Conservation (phyloP, 2,797 vertebrate genomes). For the Chlorospingus semifuscus region DNA sequence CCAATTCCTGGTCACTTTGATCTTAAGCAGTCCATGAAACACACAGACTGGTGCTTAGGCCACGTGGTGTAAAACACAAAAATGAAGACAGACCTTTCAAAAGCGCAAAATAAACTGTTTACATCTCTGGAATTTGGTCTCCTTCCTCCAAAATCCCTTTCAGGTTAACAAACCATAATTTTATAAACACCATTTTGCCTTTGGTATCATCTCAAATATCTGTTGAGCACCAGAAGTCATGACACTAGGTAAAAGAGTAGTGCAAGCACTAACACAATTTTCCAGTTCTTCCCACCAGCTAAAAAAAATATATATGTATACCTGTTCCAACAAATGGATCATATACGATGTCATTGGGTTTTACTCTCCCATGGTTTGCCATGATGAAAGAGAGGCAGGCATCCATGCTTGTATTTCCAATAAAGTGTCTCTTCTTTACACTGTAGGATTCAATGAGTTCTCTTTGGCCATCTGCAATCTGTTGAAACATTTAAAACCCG, state of each 20-base stretch:
- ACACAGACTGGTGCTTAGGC: not conserved
- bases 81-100: not conserved
- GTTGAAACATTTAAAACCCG: conserved; percentile 41
- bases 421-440: conserved; percentile 96
- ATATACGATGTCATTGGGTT: conserved; percentile 89
- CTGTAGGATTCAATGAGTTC: conserved; percentile 96
- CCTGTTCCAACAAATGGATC: conserved; percentile 99
- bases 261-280: not conserved
- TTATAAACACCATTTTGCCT: not conserved
- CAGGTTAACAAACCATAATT: not conserved
- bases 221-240: not conserved
- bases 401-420: conserved; percentile 98
- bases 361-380: conserved; percentile 93
- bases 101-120: not conserved
- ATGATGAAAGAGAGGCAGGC: conserved; percentile 95
- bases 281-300: not conserved
- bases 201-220: not conserved
- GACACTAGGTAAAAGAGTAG: fast-evolving
- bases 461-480: conserved; percentile 96
- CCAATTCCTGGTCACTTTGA: not conserved
- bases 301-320: conserved; percentile 42
- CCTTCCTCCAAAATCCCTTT: not conserved
- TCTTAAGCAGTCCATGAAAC: not conserved
- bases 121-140: not conserved
- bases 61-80: not conserved